phyloP scores from a whole-genome alignment of 1,140 invertebrate genomes.

The Aphidius ervi region DNA sequence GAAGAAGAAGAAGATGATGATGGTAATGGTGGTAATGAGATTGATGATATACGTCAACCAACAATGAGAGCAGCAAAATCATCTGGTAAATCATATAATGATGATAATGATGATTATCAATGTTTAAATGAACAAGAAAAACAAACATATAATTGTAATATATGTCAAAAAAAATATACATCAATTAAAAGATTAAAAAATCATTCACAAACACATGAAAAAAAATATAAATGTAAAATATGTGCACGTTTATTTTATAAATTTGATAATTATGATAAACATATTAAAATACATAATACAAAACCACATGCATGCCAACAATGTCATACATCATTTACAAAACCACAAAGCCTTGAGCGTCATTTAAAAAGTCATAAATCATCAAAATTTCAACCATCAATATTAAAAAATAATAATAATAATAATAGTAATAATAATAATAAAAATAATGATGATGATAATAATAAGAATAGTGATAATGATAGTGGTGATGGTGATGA shows the following conservation, averaged over 20 bases:
- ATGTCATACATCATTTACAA: constrained; percentile 41
- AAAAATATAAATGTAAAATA: constrained; percentile 42
- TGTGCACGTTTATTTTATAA: constrained; percentile 47
- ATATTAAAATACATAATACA: constrained; percentile 37
- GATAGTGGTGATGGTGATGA: constrained; percentile 25
- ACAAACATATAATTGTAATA: constrained; percentile 42
- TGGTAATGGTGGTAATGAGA: constrained; percentile 21
- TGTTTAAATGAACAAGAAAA: constrained; percentile 25
- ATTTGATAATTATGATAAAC: constrained; percentile 43
- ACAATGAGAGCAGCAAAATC: constrained; percentile 36
- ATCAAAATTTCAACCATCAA: constrained; percentile 30
- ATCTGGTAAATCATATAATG: constrained; percentile 32
- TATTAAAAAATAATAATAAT: constrained; percentile 24
- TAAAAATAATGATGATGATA: not conserved
- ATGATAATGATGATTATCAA: constrained; percentile 32
- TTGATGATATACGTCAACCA: constrained; percentile 32
- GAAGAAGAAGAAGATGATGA: constrained; percentile 7
- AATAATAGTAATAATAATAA: not conserved
- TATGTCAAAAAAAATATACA: constrained; percentile 41
- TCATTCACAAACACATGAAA: constrained; percentile 44
- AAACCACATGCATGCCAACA: constrained; percentile 43
- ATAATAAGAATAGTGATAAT: constrained; percentile 3
- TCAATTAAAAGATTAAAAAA: constrained; percentile 48
- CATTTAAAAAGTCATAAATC: constrained; percentile 38
- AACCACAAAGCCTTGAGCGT: constrained; percentile 35